Percentiles rank a stretch among this genome's conserved stretches.
Evolutionary conservation across 1,140 invertebrate species (phyloP).

Genomic region (honey bee (Apis mellifera)): Amel_HAv3.1 CM009938.2:2398001-2398500

Average conservation of each 20-base stretch:
- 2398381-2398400: too few species aligned
- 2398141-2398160: not conserved
- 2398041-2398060: not conserved
- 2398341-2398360: too few species aligned
- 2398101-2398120: not conserved
- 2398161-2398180: not conserved
- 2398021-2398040: not conserved
- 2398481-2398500: not conserved
- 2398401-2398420: too few species aligned
- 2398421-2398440: too few species aligned
- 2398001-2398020: too few species aligned
- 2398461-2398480: too few species aligned
- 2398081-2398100: not conserved
- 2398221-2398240: not conserved
- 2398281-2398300: too few species aligned
- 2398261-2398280: not conserved
- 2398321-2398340: too few species aligned
- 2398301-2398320: too few species aligned
- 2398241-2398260: not conserved
- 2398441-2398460: too few species aligned
- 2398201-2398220: not conserved
- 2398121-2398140: not conserved
- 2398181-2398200: conserved; percentile 5
- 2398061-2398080: not conserved
- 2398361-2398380: too few species aligned